phyloP scores from a whole-genome alignment of 1,140 invertebrate species.

The Drosophila parabipectinata region DNA sequence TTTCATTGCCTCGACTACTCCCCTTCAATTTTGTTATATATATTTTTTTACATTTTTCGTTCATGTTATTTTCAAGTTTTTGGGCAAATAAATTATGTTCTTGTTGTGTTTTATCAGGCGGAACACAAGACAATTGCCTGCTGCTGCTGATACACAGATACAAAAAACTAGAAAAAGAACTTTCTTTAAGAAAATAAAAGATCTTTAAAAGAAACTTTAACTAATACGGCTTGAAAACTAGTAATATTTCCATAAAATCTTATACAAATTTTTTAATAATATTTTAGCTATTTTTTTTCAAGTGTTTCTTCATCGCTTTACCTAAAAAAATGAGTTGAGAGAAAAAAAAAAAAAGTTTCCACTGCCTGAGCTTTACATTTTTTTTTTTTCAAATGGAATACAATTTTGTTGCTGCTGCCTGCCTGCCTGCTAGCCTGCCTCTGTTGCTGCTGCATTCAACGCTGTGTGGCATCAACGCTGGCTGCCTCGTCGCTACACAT shows the following conservation, averaged over 20 bases:
- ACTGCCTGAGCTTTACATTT: conserved; percentile 33
- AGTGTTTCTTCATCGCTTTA: background rate
- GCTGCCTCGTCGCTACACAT: conserved; percentile 41
- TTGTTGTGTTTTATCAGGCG: conserved; percentile 65
- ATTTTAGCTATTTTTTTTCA: background rate
- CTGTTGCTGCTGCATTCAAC: conserved; percentile 26
- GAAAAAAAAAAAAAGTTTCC: conserved; percentile 46
- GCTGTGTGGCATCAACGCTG: background rate
- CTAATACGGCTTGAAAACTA: too few species aligned
- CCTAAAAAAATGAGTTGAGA: conserved; percentile 21
- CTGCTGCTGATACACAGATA: conserved; percentile 18
- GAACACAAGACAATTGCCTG: conserved; percentile 65
- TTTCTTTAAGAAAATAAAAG: background rate
- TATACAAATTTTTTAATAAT: background rate
- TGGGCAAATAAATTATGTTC: conserved; percentile 60
- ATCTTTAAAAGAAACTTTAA: background rate
- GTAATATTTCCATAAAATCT: too few species aligned
- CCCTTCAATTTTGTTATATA: conserved; percentile 30
- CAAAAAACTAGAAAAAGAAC: background rate
- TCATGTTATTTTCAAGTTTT: conserved; percentile 58
- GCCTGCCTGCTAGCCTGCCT: background rate
- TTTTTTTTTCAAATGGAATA: conserved; percentile 38
- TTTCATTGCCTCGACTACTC: conserved; percentile 45
- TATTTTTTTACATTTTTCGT: conserved; percentile 29
- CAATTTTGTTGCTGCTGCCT: conserved; percentile 28